A percentile compares a stretch with the other conserved stretches of the same genome.
These are phyloP conservation scores for Oncorhynchus keta DNA, from an alignment of 2,113 vertebrate genomes.

Conservation along the genomic window DNA sequence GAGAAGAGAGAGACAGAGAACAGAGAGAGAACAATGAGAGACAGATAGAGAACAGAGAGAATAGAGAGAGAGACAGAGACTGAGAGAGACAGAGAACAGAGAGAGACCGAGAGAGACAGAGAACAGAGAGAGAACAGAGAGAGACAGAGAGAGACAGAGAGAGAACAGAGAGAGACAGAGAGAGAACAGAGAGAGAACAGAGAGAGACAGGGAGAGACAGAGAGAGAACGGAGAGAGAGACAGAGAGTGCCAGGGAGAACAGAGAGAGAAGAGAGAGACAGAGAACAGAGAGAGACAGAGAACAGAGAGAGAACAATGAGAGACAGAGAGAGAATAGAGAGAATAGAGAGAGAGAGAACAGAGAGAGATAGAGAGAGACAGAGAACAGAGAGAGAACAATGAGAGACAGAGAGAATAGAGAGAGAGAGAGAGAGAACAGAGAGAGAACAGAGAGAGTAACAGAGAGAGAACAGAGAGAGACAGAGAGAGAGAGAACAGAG, in stretches of 20 bases:
- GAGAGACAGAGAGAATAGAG: conserved; percentile 4
- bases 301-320: neutral
- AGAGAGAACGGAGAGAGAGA: no score
- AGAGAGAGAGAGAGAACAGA: conserved; percentile 18
- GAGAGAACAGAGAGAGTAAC: no score
- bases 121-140: conserved; percentile 24
- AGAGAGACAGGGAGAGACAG: neutral
- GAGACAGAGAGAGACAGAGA: conserved; percentile 40
- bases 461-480: conserved; percentile 23
- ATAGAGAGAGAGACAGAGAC: no score
- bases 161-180: conserved; percentile 7
- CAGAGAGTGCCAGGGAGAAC: no score
- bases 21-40: conserved; percentile 21
- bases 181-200: no score
- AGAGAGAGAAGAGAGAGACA: no score
- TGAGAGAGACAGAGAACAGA: no score
- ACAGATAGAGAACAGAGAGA: no score
- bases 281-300: neutral
- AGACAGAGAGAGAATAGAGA: conserved; percentile 33
- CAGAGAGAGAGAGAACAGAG: conserved; percentile 38
- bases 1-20: conserved; percentile 5
- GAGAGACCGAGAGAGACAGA: no score
- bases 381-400: conserved; percentile 27
- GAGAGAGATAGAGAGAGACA: neutral
- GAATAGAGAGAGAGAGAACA: no score